These are phyloP conservation scores for Gallinago solitaria DNA, from an alignment of 2,797 vertebrate genomes.

Conservation along the genomic window DNA sequence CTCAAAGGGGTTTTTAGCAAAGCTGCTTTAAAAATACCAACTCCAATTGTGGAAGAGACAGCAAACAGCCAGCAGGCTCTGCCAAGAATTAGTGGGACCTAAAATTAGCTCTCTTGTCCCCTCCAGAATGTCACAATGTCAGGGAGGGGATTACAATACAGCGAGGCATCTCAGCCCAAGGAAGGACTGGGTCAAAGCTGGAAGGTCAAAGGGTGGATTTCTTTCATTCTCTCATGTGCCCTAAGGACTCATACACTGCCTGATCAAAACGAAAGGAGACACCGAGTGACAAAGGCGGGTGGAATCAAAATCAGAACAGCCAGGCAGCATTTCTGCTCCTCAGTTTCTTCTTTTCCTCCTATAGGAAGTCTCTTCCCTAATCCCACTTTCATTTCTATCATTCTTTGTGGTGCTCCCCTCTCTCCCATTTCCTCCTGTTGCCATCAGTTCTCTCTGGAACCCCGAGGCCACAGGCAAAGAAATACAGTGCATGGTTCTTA, in stretches of 20 bases:
- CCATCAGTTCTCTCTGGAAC: neutral
- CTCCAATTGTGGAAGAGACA: slow-evolving; percentile 59
- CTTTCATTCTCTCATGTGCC: neutral
- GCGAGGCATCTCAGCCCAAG: neutral
- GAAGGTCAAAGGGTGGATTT: slow-evolving; percentile 44
- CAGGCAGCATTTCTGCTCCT: slow-evolving; percentile 16
- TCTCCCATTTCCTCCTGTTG: neutral
- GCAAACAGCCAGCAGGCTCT: slow-evolving; percentile 48
- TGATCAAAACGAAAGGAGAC: slow-evolving; percentile 8
- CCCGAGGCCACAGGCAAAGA: neutral
- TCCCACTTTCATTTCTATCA: neutral
- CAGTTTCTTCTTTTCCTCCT: neutral
- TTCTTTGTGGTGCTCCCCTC: neutral
- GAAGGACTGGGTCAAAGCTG: slow-evolving; percentile 37
- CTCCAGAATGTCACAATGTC: slow-evolving; percentile 58
- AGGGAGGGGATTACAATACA: slow-evolving; percentile 58
- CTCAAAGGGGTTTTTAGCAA: slow-evolving; percentile 40
- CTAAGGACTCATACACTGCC: neutral
- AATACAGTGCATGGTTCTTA: neutral
- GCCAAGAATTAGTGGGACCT: slow-evolving; percentile 58
- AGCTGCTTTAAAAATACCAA: slow-evolving; percentile 61
- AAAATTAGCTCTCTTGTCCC: slow-evolving; percentile 61
- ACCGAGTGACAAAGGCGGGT: neutral
- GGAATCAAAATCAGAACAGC: neutral
- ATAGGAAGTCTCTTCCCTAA: neutral